Evolutionary conservation across 2,888 invertebrate species (phyloP), one percentile per base, ranked within the genome.

Genomic region (Lagria hirta): DNA sequence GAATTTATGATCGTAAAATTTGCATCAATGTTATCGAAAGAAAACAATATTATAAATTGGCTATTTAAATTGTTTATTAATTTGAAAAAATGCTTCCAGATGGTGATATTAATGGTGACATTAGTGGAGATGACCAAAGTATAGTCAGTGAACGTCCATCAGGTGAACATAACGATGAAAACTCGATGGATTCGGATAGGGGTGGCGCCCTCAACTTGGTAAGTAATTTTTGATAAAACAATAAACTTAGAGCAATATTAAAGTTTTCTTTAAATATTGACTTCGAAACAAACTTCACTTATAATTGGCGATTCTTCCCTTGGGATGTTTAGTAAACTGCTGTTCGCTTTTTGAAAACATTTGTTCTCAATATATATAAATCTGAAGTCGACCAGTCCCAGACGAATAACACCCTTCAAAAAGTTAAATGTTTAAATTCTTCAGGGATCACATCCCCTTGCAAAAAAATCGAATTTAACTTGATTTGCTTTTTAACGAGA

Each of bases 151-250:
- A 79, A 51, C 74, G 73, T 47, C 79, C 78, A 62, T n/a, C n/a
- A n/a, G 77, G 77, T 53, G 76, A 72, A 33, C 78, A 77, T 48
- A 69, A 77, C 50, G 79, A 79, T 55, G 78, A 76, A 49, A 80
- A 81, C 64, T 82, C 81, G 43, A 74, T 81, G 73, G 81, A 82
- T 59, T 81, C 81, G 18, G 81, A 81, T 49, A 72, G 79, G 60
- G 72, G 66, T 36, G 73, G 73, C 26, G 82, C 82, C 16, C 76
- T 82, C 35, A 82, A 82, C 65, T 69, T 82, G 75, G 82, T 82
- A 65, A 76, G 75, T 70, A 32, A 32, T 28, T 22, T 34, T 18
- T 7, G 10, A 12, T 20, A 12, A 12, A 18, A 7, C 23, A 27
- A 43, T 18, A 30, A 36, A 15, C 18, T 21, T 11, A 14, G 23